Conservation (phyloP, 2,113 vertebrate species). For the Chinchilla lanigera region DNA sequence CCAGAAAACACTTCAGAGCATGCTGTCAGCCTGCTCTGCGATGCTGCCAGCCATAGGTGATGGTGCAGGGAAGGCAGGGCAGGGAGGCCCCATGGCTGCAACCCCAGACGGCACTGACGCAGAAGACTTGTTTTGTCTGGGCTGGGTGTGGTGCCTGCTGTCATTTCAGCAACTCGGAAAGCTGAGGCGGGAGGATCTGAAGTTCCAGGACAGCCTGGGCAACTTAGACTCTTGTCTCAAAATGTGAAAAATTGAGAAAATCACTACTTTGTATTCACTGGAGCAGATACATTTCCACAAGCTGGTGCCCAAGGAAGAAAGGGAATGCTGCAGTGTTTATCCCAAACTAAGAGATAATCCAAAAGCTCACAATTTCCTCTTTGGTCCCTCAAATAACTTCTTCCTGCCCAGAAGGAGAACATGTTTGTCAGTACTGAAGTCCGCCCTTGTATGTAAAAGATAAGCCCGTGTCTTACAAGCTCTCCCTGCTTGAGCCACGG, state of each 20-base stretch:
- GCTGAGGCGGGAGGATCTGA: background rate
- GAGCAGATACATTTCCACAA: no score
- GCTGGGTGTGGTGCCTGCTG: background rate
- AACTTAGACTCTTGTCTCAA: background rate
- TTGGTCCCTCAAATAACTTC: background rate
- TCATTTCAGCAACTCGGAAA: background rate
- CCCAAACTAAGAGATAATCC: background rate
- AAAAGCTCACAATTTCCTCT: background rate
- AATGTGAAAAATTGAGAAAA: background rate
- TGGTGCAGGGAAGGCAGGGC: no score
- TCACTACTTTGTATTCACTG: background rate
- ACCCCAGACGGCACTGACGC: background rate
- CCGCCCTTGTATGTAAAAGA: no score
- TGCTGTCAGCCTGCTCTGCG: rapidly evolving
- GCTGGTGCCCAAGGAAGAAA: background rate
- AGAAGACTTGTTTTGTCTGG: background rate
- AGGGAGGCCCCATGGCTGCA: background rate
- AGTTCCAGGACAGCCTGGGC: background rate
- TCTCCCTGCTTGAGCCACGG: background rate
- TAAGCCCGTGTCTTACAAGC: no score
- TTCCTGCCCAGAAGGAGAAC: background rate
- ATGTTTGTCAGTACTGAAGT: background rate
- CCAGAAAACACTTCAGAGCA: background rate
- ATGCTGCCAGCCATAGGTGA: no score
- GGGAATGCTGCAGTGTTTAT: background rate